These are phyloP conservation scores for Aspiorhynchus laticeps DNA, from an alignment of 2,113 vertebrate species.

Conservation along the genomic window DNA sequence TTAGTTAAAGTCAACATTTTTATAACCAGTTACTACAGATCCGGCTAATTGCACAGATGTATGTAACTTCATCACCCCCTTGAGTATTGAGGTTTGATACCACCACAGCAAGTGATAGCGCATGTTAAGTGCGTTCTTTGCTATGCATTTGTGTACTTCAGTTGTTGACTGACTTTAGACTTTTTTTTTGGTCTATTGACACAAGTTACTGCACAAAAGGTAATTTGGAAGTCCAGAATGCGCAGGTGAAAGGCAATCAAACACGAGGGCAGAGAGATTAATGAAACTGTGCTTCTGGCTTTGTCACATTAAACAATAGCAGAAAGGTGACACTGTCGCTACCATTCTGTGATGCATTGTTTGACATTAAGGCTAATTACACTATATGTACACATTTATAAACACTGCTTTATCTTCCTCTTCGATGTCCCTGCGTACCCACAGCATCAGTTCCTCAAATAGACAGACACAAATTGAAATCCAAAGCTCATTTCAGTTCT, in stretches of 20 bases:
- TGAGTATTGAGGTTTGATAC: background rate
- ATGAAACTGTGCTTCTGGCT: slow-evolving; percentile 33
- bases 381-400: slow-evolving; percentile 24
- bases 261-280: slow-evolving; percentile 38
- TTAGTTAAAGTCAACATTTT: background rate
- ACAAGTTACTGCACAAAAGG: slow-evolving; percentile 18
- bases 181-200: background rate
- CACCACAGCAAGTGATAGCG: background rate
- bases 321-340: background rate
- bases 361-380: slow-evolving; percentile 48
- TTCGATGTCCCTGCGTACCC: background rate
- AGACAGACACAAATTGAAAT: slow-evolving; percentile 35
- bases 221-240: slow-evolving; percentile 21
- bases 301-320: slow-evolving; percentile 26
- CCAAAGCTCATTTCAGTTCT: slow-evolving; percentile 20
- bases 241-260: slow-evolving; percentile 47
- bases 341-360: slow-evolving; percentile 19
- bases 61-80: background rate
- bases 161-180: background rate
- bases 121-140: background rate
- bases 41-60: background rate
- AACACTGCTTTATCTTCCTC: slow-evolving; percentile 23
- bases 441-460: background rate
- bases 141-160: background rate
- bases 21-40: background rate